phyloP scores from a whole-genome alignment of 2,888 invertebrate species.

The Megastigmus dorsalis region DNA sequence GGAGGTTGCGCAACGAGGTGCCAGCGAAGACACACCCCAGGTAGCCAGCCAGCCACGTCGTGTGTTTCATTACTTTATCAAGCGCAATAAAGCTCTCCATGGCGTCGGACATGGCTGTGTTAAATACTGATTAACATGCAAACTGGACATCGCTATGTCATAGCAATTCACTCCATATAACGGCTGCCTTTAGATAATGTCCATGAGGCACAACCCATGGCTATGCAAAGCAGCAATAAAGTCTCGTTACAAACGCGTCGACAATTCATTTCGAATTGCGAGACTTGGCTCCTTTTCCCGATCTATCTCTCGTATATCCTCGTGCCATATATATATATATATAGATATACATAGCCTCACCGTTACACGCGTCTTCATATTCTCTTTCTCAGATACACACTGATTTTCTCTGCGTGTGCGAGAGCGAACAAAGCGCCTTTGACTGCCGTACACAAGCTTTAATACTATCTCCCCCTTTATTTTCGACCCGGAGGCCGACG shows the following conservation, averaged over 20 bases:
- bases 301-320: not conserved
- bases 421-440: no score
- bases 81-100: slow-evolving; percentile 31
- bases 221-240: slow-evolving; percentile 51
- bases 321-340: not conserved
- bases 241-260: slow-evolving; percentile 18
- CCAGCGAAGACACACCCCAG: not conserved
- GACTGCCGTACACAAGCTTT: no score
- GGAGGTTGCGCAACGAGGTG: no score
- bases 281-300: slow-evolving; percentile 4
- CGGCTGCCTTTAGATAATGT: no score
- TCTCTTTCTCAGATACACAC: slow-evolving; percentile 10
- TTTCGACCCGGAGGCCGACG: not conserved
- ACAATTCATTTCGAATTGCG: slow-evolving; percentile 24
- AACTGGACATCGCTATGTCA: slow-evolving; percentile 51
- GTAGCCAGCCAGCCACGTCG: slow-evolving; percentile 1
- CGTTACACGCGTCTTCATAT: not conserved
- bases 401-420: slow-evolving; percentile 5
- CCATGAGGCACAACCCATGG: slow-evolving; percentile 41
- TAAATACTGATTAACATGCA: slow-evolving; percentile 58
- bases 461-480: not conserved
- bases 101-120: slow-evolving; percentile 43
- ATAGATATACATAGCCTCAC: no score
- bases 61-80: slow-evolving; percentile 33
- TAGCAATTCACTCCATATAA: slow-evolving; percentile 52